Evolutionary conservation across 2,888 invertebrate genomes (phyloP), one percentile per base, ranked within the genome.

Genomic region (Scaptomyza cyrtandrae): DNA sequence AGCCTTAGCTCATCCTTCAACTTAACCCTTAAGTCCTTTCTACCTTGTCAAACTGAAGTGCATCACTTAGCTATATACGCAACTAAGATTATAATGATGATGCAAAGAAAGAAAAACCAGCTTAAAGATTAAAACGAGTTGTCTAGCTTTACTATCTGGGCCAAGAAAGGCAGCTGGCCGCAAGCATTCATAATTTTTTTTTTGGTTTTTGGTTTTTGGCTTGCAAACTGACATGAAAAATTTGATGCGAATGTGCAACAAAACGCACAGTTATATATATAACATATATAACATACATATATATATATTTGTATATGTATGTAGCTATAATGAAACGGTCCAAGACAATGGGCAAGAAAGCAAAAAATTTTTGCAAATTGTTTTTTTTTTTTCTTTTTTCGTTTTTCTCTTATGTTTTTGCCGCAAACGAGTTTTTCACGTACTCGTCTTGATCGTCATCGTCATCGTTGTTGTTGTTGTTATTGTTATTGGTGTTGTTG

Each of bases 301-400:
- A 24, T 24, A 24, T 24, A 2, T 24, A 24, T 24, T 3, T 24
- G 5, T 24, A 3, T 24, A 5, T 24, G 13, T 45, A 6, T 39
- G 39, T 48, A 35, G 43, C 41, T 48, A 50, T 55, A 72, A 65
- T 63, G 52, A 66, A 71, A 53, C 58, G 55, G 31, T 29, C 19
- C 48, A 33, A 76, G 63, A 76, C 75, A 75, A 75, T 71, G 63
- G 64, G 50, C 63, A 46, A 44, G 50, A 58, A 75, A 80, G 81
- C 85, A 69, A 86, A 74, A 84, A 78, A 76, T 76, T 49, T 72
- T 84, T 86, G 83, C 83, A 83, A 86, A 86, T 83, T 82, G 85
- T 73, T 78, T 81, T 67, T 72, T 54, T 10, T 19, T 43, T 61
- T 31, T 44, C 2, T 7, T 10, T 33, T 33, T 10, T 9, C 1